Percentiles rank a stretch among this genome's conserved stretches.
phyloP scores from a whole-genome alignment of 2,797 vertebrate species.

The Sebastes iracundus region DNA sequence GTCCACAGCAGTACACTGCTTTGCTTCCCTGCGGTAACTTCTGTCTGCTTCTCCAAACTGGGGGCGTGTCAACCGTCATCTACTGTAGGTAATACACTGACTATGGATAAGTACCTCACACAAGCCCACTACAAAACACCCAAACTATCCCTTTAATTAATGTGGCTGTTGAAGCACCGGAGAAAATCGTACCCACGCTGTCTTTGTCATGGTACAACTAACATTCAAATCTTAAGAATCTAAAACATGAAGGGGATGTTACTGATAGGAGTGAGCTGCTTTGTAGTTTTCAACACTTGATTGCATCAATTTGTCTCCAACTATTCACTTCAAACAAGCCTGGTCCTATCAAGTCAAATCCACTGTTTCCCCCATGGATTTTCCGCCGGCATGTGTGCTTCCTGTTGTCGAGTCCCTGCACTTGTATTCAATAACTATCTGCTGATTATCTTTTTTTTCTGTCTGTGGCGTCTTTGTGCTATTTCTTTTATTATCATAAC shows the following conservation, averaged over 20 bases:
- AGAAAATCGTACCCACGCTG: background rate
- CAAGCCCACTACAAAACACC: too few species aligned
- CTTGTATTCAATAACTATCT: slow-evolving; percentile 11
- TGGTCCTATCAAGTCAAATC: slow-evolving; percentile 17
- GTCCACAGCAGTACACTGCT: too few species aligned
- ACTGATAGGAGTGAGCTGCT: background rate
- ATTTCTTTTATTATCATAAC: background rate
- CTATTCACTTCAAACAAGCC: background rate
- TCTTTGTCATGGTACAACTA: background rate
- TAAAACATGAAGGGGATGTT: background rate
- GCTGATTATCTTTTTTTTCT: slow-evolving; percentile 15
- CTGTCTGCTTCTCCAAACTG: too few species aligned
- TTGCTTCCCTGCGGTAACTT: too few species aligned
- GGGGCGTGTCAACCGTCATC: too few species aligned
- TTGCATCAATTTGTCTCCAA: background rate
- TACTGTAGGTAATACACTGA: too few species aligned
- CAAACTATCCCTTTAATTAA: background rate
- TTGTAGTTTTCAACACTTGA: background rate
- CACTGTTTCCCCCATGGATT: background rate
- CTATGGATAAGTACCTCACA: too few species aligned
- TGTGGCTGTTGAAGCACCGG: background rate
- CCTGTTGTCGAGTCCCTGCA: slow-evolving; percentile 38
- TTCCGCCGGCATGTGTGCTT: slow-evolving; percentile 63
- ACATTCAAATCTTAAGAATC: background rate
- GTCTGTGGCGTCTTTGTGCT: background rate